Percentiles rank a stretch among this genome's conserved stretches.
Evolutionary conservation across 2,888 invertebrate species (phyloP).

Genomic region (Auanema freiburgensis): DNA sequence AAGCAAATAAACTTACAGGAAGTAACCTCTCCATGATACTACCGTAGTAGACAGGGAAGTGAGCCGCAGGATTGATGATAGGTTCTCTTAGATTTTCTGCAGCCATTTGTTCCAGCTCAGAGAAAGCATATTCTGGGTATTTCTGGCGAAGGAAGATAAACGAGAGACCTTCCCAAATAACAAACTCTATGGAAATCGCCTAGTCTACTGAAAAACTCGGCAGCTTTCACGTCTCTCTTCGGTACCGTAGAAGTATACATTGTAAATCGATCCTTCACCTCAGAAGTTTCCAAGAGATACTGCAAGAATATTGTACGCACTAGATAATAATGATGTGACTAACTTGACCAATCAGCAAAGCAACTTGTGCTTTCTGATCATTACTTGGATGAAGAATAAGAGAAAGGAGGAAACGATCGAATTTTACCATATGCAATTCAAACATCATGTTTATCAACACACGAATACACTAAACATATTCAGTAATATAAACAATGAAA

Average conservation of each 20-base stretch:
- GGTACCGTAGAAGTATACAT: slow-evolving; percentile 31
- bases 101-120: slow-evolving; percentile 15
- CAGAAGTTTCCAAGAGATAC: slow-evolving; percentile 25
- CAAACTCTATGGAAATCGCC: slow-evolving; percentile 39
- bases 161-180: not conserved
- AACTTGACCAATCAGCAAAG: slow-evolving; percentile 26
- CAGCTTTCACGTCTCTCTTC: slow-evolving; percentile 21
- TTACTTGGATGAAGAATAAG: slow-evolving; percentile 52
- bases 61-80: slow-evolving; percentile 16
- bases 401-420: slow-evolving; percentile 53
- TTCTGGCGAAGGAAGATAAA: slow-evolving; percentile 18
- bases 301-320: not conserved
- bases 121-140: slow-evolving; percentile 36
- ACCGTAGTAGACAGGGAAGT: slow-evolving; percentile 37
- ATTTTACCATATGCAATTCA: slow-evolving; percentile 34
- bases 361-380: slow-evolving; percentile 39
- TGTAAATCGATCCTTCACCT: slow-evolving; percentile 23
- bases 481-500: not conserved
- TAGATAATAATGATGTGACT: not conserved
- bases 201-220: slow-evolving; percentile 45
- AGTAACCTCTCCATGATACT: slow-evolving; percentile 38
- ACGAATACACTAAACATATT: slow-evolving; percentile 28
- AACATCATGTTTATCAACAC: slow-evolving; percentile 48
- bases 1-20: slow-evolving; percentile 22
- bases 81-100: not conserved